Conservation (phyloP, 1,140 invertebrate species). For the Lineus longissimus region DNA sequence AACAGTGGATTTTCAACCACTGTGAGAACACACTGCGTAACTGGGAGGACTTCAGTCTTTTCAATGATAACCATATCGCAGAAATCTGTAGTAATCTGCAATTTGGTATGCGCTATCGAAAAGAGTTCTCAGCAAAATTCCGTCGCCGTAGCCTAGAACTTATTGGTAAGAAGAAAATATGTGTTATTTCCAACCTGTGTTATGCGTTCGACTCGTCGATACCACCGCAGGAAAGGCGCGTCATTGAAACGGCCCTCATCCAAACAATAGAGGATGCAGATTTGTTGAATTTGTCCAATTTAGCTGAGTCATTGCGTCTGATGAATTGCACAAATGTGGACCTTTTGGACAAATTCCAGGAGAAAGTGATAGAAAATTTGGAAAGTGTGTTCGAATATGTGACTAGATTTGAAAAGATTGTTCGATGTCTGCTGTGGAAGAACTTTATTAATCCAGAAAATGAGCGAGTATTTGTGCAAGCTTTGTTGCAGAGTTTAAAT, state of each 20-base stretch:
- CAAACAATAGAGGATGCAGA: slow-evolving; percentile 12
- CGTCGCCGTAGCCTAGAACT: too few relatives aligned
- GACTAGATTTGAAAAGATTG: slow-evolving; percentile 12
- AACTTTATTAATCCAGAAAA: slow-evolving; percentile 6
- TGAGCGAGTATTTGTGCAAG: too few relatives aligned
- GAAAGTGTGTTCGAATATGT: slow-evolving; percentile 10
- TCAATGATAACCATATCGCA: too few relatives aligned
- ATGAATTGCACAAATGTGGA: slow-evolving; percentile 13
- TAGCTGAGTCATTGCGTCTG: slow-evolving; percentile 11
- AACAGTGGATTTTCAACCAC: too few relatives aligned
- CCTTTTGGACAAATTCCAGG: slow-evolving; percentile 1
- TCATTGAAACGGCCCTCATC: background rate
- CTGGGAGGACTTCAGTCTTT: too few relatives aligned
- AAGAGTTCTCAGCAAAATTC: too few relatives aligned
- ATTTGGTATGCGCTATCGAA: too few relatives aligned
- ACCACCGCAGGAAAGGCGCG: background rate
- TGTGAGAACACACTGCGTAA: too few relatives aligned
- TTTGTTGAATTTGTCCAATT: slow-evolving; percentile 13
- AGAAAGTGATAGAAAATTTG: slow-evolving; percentile 8
- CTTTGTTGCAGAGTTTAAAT: too few relatives aligned
- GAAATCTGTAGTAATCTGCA: too few relatives aligned
- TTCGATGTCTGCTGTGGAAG: slow-evolving; percentile 16
- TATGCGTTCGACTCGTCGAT: background rate
- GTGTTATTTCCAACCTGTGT: background rate
- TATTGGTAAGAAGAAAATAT: background rate